Conservation (phyloP, 2,888 invertebrate species). For the Corbicula japonica region DNA sequence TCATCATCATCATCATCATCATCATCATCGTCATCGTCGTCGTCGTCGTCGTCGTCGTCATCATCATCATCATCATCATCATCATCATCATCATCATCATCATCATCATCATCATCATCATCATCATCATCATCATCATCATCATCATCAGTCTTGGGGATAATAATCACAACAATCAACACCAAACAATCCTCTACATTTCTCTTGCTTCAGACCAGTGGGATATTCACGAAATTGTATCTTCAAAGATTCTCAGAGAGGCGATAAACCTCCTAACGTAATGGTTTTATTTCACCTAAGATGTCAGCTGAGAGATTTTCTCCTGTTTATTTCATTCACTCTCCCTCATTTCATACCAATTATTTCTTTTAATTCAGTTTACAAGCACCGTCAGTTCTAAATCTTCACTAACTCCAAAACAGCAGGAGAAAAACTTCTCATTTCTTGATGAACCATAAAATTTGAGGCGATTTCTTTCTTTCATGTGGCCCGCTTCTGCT, state of each 20-base stretch:
- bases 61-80: not conserved
- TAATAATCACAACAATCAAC: too few species aligned
- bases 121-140: not conserved
- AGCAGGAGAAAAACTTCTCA: not conserved
- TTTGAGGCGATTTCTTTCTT: slow-evolving; percentile 8
- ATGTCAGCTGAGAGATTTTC: not conserved
- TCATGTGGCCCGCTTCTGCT: slow-evolving; percentile 37
- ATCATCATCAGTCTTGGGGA: slow-evolving; percentile 1
- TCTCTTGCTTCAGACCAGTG: not conserved
- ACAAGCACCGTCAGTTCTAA: slow-evolving; percentile 12
- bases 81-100: slow-evolving; percentile 2
- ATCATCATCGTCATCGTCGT: slow-evolving; percentile 24
- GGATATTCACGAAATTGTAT: not conserved
- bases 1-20: slow-evolving; percentile 10
- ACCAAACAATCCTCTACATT: too few species aligned
- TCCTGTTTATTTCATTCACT: slow-evolving; percentile 11
- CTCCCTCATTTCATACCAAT: slow-evolving; percentile 24
- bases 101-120: not conserved
- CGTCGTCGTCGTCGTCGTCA: slow-evolving; percentile 14
- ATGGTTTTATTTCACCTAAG: slow-evolving; percentile 3
- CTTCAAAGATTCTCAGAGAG: too few species aligned
- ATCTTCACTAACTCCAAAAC: slow-evolving; percentile 10
- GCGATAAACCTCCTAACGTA: not conserved
- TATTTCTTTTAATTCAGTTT: slow-evolving; percentile 14
- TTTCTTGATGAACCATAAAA: slow-evolving; percentile 32